phyloP scores from a whole-genome alignment of 2,113 vertebrate species.

The Hippotragus niger region DNA sequence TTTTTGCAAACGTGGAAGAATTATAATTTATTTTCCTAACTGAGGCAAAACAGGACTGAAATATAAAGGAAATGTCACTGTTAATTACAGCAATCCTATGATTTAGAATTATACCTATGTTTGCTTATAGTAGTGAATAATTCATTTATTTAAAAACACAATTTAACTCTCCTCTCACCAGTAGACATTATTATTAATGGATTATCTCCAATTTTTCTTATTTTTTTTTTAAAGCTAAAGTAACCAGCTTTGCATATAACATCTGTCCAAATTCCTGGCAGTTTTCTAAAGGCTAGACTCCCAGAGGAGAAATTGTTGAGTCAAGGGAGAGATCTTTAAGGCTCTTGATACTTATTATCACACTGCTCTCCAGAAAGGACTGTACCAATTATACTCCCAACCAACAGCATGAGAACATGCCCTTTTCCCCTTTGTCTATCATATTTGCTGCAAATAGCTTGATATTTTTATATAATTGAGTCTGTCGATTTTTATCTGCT shows the following conservation, averaged over 20 bases:
- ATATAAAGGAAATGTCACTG: neutral
- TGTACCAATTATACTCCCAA: neutral
- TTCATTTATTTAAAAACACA: constrained; percentile 16
- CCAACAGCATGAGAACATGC: neutral
- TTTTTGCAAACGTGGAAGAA: neutral
- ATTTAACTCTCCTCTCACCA: constrained; percentile 24
- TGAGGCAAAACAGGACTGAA: neutral
- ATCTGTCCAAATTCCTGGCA: constrained; percentile 34
- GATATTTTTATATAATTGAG: constrained; percentile 47
- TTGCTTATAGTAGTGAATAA: constrained; percentile 3
- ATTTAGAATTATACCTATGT: neutral
- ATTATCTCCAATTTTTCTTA: neutral
- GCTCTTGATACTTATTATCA: neutral
- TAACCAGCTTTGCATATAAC: constrained; percentile 1
- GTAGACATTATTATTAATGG: neutral
- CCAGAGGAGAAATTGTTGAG: neutral
- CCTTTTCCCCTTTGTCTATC: neutral
- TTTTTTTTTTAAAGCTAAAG: constrained; percentile 29
- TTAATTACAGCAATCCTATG: constrained; percentile 21
- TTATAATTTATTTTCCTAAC: constrained; percentile 21
- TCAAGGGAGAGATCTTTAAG: constrained; percentile 10
- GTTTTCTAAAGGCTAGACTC: constrained; percentile 13
- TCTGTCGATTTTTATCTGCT: neutral
- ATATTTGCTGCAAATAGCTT: constrained; percentile 1
- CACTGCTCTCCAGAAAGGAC: neutral